Base-by-base conservation (phyloP, 2,797 vertebrate genomes). In the Lutra lutra region DNA sequence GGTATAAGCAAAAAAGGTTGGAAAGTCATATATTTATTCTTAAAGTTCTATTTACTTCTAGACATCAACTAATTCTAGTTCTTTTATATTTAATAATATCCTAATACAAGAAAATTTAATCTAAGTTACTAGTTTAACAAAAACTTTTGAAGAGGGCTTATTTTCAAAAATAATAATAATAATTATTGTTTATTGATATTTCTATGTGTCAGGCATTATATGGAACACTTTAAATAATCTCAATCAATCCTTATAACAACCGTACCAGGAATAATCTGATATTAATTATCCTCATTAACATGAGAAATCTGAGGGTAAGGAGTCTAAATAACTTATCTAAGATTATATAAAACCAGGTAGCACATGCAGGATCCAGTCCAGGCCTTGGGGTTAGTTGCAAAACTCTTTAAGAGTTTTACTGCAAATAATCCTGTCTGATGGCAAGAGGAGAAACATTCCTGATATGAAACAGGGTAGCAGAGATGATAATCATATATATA, bases 31-130 rank as follows among this genome's bases (percentile, higher is more conserved):
- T 58, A 4, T 43, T 32, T 90, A 29, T 70, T 38, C 51, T 78
- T 94, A 43, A 93, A 87, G 6, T 82, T 92, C 51, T 86, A 21
- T 93, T 96, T 92, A 83, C 40, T 78, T 89, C 43, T 94, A 68
- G 11, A 35, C 35, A 54, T 75, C 84, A 78, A 21, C 40, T 86
- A 48, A 68, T 93, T 86, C 38, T 2, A 86, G 4, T 72, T 80
- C 13, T 88, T 46, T 46, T 62, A 60, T 66, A 27, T 94, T 70
- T 38, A 72, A 91, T 92, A 46, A 70, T 12, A 86, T 8, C 5
- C 4, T n/a, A 85, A 46, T 15, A 15, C 2, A 86, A 80, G 32
- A 38, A 62, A n/a, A 70, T 91, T 43, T 79, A 73, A 89, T 43
- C 29, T 87, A 92, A 87, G 46, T 70, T n/a, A 64, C 20, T 75